Percentiles rank a stretch among this genome's conserved stretches.
These are phyloP conservation scores for Hedya salicella DNA, from an alignment of 2,888 invertebrate genomes.

Conservation along the genomic window DNA sequence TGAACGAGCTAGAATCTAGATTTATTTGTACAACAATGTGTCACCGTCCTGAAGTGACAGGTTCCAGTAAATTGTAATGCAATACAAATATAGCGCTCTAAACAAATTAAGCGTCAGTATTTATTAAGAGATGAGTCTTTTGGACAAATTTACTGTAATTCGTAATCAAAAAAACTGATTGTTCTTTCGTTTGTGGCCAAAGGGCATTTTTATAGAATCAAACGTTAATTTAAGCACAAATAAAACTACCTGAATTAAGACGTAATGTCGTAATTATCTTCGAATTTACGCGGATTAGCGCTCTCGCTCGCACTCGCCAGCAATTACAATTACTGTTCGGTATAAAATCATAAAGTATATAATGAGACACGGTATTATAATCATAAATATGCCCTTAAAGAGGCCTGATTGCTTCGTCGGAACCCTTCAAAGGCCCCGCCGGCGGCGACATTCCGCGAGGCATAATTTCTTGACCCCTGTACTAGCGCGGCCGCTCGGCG, in stretches of 20 bases:
- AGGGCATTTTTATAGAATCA: conserved; percentile 9
- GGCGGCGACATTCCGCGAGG: conserved; percentile 73
- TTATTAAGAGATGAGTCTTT: not conserved
- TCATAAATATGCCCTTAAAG: conserved; percentile 84
- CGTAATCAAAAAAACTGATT: conserved; percentile 12
- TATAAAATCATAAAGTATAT: conserved; percentile 83
- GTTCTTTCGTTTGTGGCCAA: conserved; percentile 10
- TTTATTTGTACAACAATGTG: conserved; percentile 14
- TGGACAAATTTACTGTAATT: not conserved
- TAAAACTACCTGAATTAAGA: conserved; percentile 30
- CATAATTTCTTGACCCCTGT: conserved; percentile 77
- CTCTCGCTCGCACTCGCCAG: conserved; percentile 59
- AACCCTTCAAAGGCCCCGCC: conserved; percentile 81
- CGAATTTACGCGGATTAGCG: conserved; percentile 44
- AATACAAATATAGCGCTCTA: not conserved
- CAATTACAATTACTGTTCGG: conserved; percentile 76
- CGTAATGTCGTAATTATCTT: conserved; percentile 38
- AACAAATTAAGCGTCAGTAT: conserved; percentile 16
- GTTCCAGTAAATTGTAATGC: not conserved
- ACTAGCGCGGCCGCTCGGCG: conserved; percentile 70
- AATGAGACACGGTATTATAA: conserved; percentile 83
- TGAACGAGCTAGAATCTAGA: not conserved
- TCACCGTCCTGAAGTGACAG: not conserved
- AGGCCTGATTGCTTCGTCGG: conserved; percentile 84
- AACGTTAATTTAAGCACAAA: conserved; percentile 21